phyloP scores from a whole-genome alignment of 2,888 invertebrate genomes.

The Platynereis dumerilii region DNA sequence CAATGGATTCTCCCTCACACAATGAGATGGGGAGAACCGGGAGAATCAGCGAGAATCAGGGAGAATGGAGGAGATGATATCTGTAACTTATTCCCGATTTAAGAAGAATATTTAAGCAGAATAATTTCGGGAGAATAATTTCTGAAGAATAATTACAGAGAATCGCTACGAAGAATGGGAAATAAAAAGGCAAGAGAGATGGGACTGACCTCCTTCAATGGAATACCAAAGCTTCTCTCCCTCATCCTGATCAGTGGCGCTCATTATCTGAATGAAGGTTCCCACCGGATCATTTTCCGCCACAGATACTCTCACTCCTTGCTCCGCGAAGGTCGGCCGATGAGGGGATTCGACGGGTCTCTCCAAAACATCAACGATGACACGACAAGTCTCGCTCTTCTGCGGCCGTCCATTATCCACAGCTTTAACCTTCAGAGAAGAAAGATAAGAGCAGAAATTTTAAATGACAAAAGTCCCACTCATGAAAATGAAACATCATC shows the following conservation, averaged over 20 bases:
- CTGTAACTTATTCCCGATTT: too few relatives aligned
- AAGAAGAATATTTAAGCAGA: too few relatives aligned
- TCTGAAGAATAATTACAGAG: too few relatives aligned
- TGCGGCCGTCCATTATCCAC: constrained; percentile 49
- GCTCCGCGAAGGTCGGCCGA: constrained; percentile 70
- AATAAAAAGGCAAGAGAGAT: too few relatives aligned
- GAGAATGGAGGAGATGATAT: too few relatives aligned
- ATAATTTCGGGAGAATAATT: too few relatives aligned
- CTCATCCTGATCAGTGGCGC: constrained; percentile 81
- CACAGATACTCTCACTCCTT: constrained; percentile 53
- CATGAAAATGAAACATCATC: too few relatives aligned
- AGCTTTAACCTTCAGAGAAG: constrained; percentile 41
- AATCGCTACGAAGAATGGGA: too few relatives aligned
- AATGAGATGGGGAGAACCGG: too few relatives aligned
- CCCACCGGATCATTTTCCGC: constrained; percentile 77
- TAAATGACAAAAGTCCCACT: constrained; percentile 2
- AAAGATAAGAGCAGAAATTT: constrained; percentile 1
- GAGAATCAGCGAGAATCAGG: too few relatives aligned
- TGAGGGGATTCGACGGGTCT: constrained; percentile 63
- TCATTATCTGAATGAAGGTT: constrained; percentile 83
- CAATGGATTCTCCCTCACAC: too few relatives aligned
- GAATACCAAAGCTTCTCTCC: constrained; percentile 89
- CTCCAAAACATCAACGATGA: constrained; percentile 47
- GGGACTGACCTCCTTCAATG: constrained; percentile 70
- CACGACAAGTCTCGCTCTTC: constrained; percentile 64